A percentile compares a stretch with the other conserved stretches of the same genome.
Evolutionary conservation across 2,888 invertebrate genomes (phyloP).

Genomic region (Chouioia cunea): DNA sequence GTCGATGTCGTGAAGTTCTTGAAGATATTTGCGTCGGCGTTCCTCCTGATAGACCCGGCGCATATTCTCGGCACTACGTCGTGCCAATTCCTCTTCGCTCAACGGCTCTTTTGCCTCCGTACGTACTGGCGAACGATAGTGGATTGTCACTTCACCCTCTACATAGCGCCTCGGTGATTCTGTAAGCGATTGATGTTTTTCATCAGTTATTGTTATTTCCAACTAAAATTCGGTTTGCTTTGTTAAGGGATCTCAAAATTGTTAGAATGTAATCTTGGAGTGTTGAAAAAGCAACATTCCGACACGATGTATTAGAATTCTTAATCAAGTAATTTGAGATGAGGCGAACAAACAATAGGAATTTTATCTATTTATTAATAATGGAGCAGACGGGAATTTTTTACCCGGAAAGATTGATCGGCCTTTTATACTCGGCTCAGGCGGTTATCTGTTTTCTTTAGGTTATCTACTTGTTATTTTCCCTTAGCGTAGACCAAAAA

Average conservation of each 20-base stretch:
- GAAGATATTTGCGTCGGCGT: slow-evolving; percentile 89
- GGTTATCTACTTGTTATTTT: slow-evolving; percentile 1
- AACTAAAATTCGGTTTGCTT: too few species aligned
- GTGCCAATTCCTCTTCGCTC: slow-evolving; percentile 89
- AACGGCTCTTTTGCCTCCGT: slow-evolving; percentile 88
- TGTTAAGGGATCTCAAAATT: too few species aligned
- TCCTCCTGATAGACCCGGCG: slow-evolving; percentile 91
- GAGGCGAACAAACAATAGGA: too few species aligned
- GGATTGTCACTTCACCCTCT: slow-evolving; percentile 94
- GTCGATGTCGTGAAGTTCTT: slow-evolving; percentile 94
- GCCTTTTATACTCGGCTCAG: not conserved
- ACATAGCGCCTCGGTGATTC: slow-evolving; percentile 91
- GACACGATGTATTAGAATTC: not conserved
- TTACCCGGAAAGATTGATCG: not conserved
- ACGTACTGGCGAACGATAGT: slow-evolving; percentile 90
- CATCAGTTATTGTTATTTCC: too few species aligned
- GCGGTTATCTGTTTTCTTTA: slow-evolving; percentile 9
- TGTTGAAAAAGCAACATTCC: not conserved
- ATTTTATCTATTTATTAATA: too few species aligned
- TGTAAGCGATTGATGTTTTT: slow-evolving; percentile 67
- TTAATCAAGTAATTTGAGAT: too few species aligned
- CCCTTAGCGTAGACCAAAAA: not conserved
- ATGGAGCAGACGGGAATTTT: too few species aligned
- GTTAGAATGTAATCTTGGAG: too few species aligned
- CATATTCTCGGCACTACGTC: slow-evolving; percentile 92